Evolutionary conservation across 2,797 vertebrate genomes (phyloP), one percentile per base, ranked within the genome.

Genomic region (Chelon labrosus): DNA sequence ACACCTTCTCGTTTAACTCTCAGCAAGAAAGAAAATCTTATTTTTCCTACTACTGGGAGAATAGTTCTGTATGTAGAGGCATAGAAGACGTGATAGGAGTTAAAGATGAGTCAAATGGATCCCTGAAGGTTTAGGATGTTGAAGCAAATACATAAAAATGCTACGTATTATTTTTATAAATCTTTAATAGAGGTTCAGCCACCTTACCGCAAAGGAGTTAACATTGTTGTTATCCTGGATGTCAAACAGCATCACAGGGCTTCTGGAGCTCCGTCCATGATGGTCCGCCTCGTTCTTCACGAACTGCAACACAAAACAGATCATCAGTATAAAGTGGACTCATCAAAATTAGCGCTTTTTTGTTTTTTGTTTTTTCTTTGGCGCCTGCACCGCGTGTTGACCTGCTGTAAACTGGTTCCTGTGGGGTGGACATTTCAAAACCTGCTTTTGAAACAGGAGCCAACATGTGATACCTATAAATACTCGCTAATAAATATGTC

Each of bases 141-240:
- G 38, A 83, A 54, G 52, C 9, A 17, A 56, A 8, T 38, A 27
- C 41, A 16, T 16, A 44, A 44, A 2, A 68, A 67, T 67, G 14
- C 31, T 9, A 14, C 41, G 63, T 2, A 16, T 5, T 37, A 0
- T 14, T 13, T 61, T 20, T 73, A 5, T 12, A 20, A 58, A 38
- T 41, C 42, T 64, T 37, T 39, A 22, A 13, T 14, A 8, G 13
- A 25, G 22, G 11, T 22, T 46, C 4, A n/a, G 19, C 42, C 64
- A 5, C 27, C 91, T 95, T 96, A 96, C 90, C 94, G 93, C 91
- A 82, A 94, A 94, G 17, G 94, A 95, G 93, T 96, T 95, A n/a
- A 88, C 92, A 12, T 96, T 95, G 91, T 94, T 93, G 90, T 95
- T 96, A 68, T 95, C 95, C 82, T 92, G 92, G 84, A 93, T 95